Percentiles rank a stretch among this genome's conserved stretches.
These are phyloP conservation scores for Epinotia demarniana DNA, from an alignment of 2,888 invertebrate species.

Conservation along the genomic window DNA sequence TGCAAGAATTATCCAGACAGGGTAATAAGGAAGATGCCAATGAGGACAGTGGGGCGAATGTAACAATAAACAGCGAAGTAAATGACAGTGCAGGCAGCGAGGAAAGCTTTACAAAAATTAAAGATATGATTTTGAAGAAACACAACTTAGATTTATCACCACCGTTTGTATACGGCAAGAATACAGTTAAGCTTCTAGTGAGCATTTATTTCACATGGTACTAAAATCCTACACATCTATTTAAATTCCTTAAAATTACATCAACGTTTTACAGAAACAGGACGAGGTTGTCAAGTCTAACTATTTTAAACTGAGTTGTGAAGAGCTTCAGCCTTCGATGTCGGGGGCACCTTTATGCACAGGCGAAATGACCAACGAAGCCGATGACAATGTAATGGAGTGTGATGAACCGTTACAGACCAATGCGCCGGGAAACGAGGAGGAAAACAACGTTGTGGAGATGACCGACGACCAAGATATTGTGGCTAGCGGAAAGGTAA, in stretches of 20 bases:
- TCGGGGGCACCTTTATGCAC: conserved; percentile 15
- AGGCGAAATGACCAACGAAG: conserved; percentile 37
- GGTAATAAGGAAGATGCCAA: conserved; percentile 41
- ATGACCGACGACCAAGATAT: conserved; percentile 47
- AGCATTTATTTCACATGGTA: conserved; percentile 1
- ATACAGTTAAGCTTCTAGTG: conserved; percentile 57
- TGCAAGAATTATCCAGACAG: conserved; percentile 51
- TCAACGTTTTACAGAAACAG: conserved; percentile 54
- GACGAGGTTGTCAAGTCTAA: conserved; percentile 66
- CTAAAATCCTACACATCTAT: neutral
- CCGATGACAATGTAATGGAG: conserved; percentile 41
- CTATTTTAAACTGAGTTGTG: conserved; percentile 60
- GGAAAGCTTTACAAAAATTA: conserved; percentile 63
- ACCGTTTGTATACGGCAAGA: conserved; percentile 71
- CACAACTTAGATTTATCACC: conserved; percentile 73
- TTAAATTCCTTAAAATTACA: neutral
- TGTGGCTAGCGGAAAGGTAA: conserved; percentile 54
- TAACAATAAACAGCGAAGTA: conserved; percentile 57
- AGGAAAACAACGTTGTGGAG: conserved; percentile 21
- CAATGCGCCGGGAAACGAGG: neutral
- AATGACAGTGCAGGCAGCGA: conserved; percentile 58
- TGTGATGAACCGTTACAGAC: conserved; percentile 9
- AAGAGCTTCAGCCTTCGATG: conserved; percentile 37
- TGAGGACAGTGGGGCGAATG: conserved; percentile 52
- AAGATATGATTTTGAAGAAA: conserved; percentile 69